phyloP scores from a whole-genome alignment of 37 sponge, comb jelly and placozoan species.

The Ianthella basta region DNA sequence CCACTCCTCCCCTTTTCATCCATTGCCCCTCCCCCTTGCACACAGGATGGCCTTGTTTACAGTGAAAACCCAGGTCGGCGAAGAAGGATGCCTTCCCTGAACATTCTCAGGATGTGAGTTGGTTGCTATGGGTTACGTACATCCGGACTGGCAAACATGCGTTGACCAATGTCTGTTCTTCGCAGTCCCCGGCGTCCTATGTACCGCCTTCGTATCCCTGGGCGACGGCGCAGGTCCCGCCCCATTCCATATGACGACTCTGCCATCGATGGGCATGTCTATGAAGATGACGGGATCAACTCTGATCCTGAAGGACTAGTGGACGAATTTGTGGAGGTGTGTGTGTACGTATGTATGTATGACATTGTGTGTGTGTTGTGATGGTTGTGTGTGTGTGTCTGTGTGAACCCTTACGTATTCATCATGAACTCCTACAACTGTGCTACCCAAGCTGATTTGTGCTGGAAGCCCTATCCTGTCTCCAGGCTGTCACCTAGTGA shows the following conservation, averaged over 20 bases:
- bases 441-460: too few species aligned
- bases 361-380: too few species aligned
- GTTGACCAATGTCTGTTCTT: not conserved
- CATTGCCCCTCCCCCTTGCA: not conserved
- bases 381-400: too few species aligned
- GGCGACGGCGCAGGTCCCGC: not conserved
- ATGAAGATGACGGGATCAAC: not conserved
- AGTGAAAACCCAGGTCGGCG: too few species aligned
- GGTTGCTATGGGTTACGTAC: too few species aligned
- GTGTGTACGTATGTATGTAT: too few species aligned
- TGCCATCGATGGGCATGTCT: not conserved
- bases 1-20: not conserved
- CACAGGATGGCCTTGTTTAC: not conserved
- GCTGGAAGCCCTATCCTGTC: too few species aligned
- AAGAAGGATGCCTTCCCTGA: too few species aligned
- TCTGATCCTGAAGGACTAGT: slow-evolving; percentile 10
- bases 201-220: slow-evolving; percentile 1
- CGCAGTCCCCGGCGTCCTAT: not conserved
- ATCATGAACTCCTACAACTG: too few species aligned
- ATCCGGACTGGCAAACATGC: not conserved
- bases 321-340: not conserved
- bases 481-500: too few species aligned
- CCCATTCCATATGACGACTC: not conserved
- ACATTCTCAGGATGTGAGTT: too few species aligned
- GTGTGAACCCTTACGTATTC: too few species aligned